phyloP scores from a whole-genome alignment of 2,797 vertebrate genomes.

The Strix occidentalis region DNA sequence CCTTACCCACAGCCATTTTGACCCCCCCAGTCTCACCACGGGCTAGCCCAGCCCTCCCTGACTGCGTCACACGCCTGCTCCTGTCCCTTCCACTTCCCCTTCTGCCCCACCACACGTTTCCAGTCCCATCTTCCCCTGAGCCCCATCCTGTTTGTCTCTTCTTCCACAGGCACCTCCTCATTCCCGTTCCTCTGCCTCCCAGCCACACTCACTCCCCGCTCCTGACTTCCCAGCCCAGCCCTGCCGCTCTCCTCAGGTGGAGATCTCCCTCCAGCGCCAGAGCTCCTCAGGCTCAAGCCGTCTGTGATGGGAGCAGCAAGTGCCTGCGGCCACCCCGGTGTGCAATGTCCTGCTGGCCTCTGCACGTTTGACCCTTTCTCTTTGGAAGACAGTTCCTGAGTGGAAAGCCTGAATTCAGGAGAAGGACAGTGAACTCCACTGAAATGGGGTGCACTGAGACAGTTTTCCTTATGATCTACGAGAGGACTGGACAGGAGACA shows the following conservation, averaged over 20 bases:
- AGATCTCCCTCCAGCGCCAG: not conserved
- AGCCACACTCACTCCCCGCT: not conserved
- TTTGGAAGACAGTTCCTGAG: not conserved
- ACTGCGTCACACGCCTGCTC: not conserved
- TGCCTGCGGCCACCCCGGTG: fast-evolving
- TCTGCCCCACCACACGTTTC: not conserved
- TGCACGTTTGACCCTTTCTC: not conserved
- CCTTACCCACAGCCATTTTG: not conserved
- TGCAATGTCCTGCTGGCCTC: not conserved
- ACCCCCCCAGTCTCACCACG: not conserved
- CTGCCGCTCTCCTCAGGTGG: not conserved
- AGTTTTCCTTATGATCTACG: fast-evolving
- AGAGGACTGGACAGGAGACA: not conserved
- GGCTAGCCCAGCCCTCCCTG: not conserved
- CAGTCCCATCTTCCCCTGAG: not conserved
- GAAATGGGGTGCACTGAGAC: fast-evolving
- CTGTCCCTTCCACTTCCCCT: not conserved
- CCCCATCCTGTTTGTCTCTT: not conserved
- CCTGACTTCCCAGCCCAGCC: not conserved
- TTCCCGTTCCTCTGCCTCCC: not conserved
- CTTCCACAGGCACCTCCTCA: not conserved
- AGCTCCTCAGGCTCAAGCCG: not conserved
- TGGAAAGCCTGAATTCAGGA: not conserved
- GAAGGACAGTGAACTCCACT: not conserved
- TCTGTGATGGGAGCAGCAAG: fast-evolving